Percentiles rank a stretch among this genome's conserved stretches.
phyloP scores from a whole-genome alignment of 2,113 vertebrate genomes.

The Eulemur rufifrons region DNA sequence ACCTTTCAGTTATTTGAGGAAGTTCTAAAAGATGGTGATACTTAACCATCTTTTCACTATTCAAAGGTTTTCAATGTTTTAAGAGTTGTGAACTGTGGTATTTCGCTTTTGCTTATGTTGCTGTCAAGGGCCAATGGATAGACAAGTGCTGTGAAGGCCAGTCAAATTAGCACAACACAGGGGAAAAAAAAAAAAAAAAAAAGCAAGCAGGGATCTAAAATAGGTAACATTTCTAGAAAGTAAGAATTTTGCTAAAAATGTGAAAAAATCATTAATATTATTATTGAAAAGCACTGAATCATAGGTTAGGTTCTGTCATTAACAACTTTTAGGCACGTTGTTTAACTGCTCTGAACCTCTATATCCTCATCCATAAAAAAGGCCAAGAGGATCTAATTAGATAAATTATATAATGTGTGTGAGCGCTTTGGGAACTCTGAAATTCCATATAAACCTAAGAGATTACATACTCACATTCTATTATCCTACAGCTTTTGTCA shows the following conservation, averaged over 20 bases:
- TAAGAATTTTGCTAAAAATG: constrained; percentile 1
- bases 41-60: constrained; percentile 12
- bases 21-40: background rate
- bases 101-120: background rate
- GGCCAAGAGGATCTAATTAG: background rate
- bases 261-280: background rate
- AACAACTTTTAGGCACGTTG: background rate
- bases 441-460: background rate
- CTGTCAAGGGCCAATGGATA: background rate
- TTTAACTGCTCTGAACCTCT: background rate
- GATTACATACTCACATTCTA: background rate
- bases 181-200: background rate
- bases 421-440: background rate
- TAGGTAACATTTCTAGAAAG: background rate
- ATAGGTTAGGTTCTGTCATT: background rate
- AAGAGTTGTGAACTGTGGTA: background rate
- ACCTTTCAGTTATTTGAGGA: constrained; percentile 33
- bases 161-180: background rate
- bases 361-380: background rate
- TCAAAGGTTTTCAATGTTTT: constrained; percentile 7
- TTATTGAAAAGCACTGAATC: background rate
- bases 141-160: background rate
- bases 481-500: background rate
- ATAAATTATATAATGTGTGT: background rate
- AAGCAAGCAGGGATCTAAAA: background rate